These are phyloP conservation scores for Sebastes fasciatus DNA, from an alignment of 2,113 vertebrate genomes.

Conservation along the genomic window DNA sequence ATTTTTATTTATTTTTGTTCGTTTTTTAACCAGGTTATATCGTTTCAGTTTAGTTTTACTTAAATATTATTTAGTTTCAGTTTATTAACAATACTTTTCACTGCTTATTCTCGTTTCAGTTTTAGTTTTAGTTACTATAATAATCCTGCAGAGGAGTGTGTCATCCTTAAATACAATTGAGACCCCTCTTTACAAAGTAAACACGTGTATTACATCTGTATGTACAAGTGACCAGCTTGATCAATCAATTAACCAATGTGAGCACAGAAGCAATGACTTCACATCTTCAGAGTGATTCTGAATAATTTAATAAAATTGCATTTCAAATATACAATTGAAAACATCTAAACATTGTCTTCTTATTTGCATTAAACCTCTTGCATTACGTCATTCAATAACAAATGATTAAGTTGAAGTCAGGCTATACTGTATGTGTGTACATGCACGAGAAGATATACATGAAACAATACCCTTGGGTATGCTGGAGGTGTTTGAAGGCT, in stretches of 20 bases:
- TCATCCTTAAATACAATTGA: neutral
- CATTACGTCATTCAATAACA: neutral
- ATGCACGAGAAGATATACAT: neutral
- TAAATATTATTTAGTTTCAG: too few relatives aligned
- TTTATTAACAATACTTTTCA: too few relatives aligned
- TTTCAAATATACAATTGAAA: neutral
- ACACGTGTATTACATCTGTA: neutral
- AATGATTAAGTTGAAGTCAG: neutral
- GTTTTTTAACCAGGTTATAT: too few relatives aligned
- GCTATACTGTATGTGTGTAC: neutral
- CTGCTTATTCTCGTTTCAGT: too few relatives aligned
- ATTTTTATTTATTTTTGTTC: too few relatives aligned
- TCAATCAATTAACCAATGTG: neutral
- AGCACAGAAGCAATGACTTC: neutral
- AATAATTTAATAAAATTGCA: neutral
- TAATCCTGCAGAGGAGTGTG: neutral
- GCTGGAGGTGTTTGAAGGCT: neutral
- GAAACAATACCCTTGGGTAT: neutral
- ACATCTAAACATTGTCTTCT: neutral
- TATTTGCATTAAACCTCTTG: neutral
- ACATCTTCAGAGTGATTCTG: neutral
- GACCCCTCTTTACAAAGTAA: neutral
- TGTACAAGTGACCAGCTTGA: neutral
- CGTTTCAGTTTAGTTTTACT: too few relatives aligned
- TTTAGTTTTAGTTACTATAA: too few relatives aligned